A percentile compares a stretch with the other conserved stretches of the same genome.
Conservation (phyloP, 2,888 invertebrate genomes). For the Drosophila prolongata region DNA sequence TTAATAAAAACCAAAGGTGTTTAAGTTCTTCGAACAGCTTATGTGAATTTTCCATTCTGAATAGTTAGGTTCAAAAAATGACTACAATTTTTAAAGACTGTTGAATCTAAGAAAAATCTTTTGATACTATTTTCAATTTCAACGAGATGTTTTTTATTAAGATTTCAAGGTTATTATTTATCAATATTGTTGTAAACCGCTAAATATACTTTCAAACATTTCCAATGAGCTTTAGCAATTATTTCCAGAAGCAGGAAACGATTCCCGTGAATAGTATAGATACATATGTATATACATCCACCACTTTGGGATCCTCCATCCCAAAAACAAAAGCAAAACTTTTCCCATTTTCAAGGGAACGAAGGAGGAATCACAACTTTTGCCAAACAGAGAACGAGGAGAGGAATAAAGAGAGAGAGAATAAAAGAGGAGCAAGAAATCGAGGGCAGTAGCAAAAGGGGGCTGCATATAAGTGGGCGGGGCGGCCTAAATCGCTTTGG, state of each 20-base stretch:
- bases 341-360: constrained; percentile 15
- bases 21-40: no score
- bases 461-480: constrained; percentile 19
- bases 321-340: constrained; percentile 8
- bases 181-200: background rate
- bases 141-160: background rate
- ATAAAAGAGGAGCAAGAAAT: constrained; percentile 27
- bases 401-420: background rate
- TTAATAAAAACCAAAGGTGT: no score
- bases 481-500: constrained; percentile 29
- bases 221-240: background rate
- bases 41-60: no score
- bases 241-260: background rate
- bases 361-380: constrained; percentile 9
- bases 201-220: background rate
- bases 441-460: constrained; percentile 32
- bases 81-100: no score
- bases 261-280: background rate
- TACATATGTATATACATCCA: background rate
- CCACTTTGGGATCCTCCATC: constrained; percentile 14
- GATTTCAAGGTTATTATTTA: background rate
- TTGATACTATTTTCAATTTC: background rate
- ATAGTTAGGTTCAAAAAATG: no score
- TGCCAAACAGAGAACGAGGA: constrained; percentile 6
- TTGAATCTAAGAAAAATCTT: no score